These are phyloP conservation scores for Taeniopygia guttata DNA, from an alignment of 2,797 vertebrate genomes.

Conservation along the genomic window DNA sequence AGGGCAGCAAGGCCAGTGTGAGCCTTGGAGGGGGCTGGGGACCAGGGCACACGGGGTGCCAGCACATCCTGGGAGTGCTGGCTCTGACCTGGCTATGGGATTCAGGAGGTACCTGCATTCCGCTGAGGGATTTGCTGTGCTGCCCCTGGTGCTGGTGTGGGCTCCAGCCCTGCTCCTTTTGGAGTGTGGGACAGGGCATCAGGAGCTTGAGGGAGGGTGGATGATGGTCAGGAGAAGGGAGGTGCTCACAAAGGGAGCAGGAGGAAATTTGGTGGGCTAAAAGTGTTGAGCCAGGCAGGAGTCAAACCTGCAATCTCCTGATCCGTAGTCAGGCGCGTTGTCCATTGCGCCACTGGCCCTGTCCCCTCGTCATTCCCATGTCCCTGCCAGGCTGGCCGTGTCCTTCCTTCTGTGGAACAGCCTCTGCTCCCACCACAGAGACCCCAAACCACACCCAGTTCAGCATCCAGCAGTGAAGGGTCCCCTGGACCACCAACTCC, in stretches of 20 bases:
- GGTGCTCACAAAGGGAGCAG: neutral
- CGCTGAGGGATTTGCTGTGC: neutral
- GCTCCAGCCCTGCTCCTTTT: fast-evolving
- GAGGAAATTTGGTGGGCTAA: neutral
- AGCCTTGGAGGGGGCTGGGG: neutral
- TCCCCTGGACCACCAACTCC: fast-evolving
- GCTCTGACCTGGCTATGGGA: too few relatives aligned
- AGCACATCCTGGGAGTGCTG: neutral
- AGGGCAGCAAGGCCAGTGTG: too few relatives aligned
- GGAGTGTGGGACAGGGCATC: neutral
- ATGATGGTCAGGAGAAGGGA: neutral
- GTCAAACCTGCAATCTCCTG: slow-evolving; percentile 25
- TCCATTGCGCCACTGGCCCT: slow-evolving; percentile 81
- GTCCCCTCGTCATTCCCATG: fast-evolving
- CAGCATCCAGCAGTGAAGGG: fast-evolving
- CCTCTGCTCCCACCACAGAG: fast-evolving
- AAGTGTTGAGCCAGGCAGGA: neutral
- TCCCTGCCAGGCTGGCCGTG: neutral
- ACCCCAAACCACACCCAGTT: fast-evolving
- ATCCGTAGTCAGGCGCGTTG: slow-evolving; percentile 74
- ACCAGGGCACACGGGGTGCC: fast-evolving
- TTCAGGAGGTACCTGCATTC: neutral
- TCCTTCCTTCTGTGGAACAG: neutral
- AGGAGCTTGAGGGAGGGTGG: neutral
- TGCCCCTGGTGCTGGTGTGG: neutral